These are phyloP conservation scores for Danio choprae DNA, from an alignment of 2,797 vertebrate genomes.

Conservation along the genomic window DNA sequence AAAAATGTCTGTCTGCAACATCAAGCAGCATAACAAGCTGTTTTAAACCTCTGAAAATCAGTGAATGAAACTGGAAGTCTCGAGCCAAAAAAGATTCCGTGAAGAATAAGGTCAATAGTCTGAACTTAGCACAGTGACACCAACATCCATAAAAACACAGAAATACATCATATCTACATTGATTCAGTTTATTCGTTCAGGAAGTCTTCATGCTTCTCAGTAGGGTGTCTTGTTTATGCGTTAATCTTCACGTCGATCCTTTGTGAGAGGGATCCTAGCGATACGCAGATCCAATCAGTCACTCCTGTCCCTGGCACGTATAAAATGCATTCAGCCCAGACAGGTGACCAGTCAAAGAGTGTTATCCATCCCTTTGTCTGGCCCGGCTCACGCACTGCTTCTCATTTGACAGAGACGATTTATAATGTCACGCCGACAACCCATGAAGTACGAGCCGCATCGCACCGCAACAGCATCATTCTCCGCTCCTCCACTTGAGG, in stretches of 20 bases:
- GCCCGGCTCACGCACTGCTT: constrained; percentile 60
- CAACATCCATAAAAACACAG: neutral
- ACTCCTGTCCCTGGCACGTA: neutral
- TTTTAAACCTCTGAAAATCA: too few relatives aligned
- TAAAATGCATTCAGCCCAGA: constrained; percentile 23
- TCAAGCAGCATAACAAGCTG: too few relatives aligned
- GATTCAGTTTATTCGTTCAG: neutral
- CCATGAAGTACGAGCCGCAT: constrained; percentile 67
- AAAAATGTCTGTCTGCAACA: too few relatives aligned
- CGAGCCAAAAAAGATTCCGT: too few relatives aligned
- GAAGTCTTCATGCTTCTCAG: neutral
- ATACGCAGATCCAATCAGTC: neutral
- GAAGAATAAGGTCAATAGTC: too few relatives aligned
- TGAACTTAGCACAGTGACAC: neutral
- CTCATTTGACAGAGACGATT: constrained; percentile 72
- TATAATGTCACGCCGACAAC: constrained; percentile 75
- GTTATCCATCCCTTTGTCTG: constrained; percentile 59
- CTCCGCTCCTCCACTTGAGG: constrained; percentile 57
- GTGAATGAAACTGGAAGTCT: too few relatives aligned
- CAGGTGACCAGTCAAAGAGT: constrained; percentile 50
- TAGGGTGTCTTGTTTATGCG: neutral
- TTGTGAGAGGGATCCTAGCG: neutral
- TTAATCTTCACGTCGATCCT: constrained; percentile 3
- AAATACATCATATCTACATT: neutral
- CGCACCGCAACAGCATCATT: constrained; percentile 15